phyloP scores from a whole-genome alignment of 2,888 invertebrate genomes.

The Amiota communis region DNA sequence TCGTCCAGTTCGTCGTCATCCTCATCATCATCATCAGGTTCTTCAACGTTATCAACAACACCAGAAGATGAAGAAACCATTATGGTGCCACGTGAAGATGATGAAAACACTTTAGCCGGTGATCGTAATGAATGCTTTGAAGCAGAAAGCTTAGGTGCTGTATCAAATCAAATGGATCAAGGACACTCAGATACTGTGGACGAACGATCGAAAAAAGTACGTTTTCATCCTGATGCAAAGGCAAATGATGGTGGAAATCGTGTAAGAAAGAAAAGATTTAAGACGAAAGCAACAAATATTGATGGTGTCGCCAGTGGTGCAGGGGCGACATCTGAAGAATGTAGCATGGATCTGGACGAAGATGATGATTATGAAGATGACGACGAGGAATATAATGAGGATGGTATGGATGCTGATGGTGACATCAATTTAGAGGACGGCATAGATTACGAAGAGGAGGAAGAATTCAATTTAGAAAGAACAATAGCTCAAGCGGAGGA shows the following conservation, averaged over 20 bases:
- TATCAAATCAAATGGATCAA: conserved; percentile 29
- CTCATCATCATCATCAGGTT: conserved; percentile 36
- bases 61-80: conserved; percentile 32
- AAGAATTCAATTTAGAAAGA: conserved; percentile 60
- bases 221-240: conserved; percentile 64
- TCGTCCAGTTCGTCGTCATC: conserved; percentile 11
- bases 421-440: conserved; percentile 37
- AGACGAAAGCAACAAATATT: conserved; percentile 9
- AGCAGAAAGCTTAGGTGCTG: conserved; percentile 33
- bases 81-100: conserved; percentile 10
- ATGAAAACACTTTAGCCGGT: not conserved
- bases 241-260: conserved; percentile 63
- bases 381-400: conserved; percentile 25
- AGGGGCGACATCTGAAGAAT: not conserved
- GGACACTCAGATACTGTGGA: conserved; percentile 43
- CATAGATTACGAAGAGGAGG: conserved; percentile 54
- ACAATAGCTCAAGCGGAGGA: conserved; percentile 62
- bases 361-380: conserved; percentile 29
- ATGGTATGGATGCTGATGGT: not conserved
- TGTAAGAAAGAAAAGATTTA: conserved; percentile 55
- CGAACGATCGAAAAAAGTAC: conserved; percentile 59
- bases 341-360: conserved; percentile 53
- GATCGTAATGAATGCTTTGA: not conserved
- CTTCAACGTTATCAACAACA: conserved; percentile 33
- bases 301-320: conserved; percentile 5